These are phyloP conservation scores for Sebastes schlegelii DNA, from an alignment of 2,113 vertebrate genomes.

Conservation along the genomic window DNA sequence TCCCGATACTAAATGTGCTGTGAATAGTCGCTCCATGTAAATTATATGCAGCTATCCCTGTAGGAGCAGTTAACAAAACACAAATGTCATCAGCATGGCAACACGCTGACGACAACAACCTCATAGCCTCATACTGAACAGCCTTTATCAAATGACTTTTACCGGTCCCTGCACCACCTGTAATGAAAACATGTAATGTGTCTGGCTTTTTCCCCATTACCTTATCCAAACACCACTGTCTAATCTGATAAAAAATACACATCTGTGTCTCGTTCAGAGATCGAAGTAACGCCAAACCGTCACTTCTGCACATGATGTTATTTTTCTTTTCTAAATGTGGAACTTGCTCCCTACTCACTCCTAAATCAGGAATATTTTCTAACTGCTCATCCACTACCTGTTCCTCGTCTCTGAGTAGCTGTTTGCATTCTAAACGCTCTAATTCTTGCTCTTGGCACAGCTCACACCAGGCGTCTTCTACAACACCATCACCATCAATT, in stretches of 20 bases:
- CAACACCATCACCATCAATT: not conserved
- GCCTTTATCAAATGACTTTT: not conserved
- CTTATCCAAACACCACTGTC: slow-evolving; percentile 10
- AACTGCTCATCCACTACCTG: not conserved
- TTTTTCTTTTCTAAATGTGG: not conserved
- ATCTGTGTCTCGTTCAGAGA: not conserved
- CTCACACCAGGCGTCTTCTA: not conserved
- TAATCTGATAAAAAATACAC: not conserved
- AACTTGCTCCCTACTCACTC: not conserved
- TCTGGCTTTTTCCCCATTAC: not conserved
- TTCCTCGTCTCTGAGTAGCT: not conserved
- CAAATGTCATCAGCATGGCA: not conserved
- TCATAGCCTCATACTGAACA: slow-evolving; percentile 1
- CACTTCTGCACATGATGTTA: not conserved
- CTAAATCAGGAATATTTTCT: not conserved
- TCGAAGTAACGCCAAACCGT: not conserved
- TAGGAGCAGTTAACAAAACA: not conserved
- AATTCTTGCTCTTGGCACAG: not conserved
- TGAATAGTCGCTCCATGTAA: not conserved
- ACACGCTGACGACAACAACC: not conserved
- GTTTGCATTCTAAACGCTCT: not conserved
- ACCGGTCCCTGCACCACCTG: too few relatives aligned
- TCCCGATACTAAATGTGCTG: not conserved
- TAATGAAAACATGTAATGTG: not conserved
- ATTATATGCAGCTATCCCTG: not conserved